Percentiles rank a stretch among this genome's conserved stretches.
phyloP scores from a whole-genome alignment of 1,140 invertebrate species.

The Antheraea mylitta region DNA sequence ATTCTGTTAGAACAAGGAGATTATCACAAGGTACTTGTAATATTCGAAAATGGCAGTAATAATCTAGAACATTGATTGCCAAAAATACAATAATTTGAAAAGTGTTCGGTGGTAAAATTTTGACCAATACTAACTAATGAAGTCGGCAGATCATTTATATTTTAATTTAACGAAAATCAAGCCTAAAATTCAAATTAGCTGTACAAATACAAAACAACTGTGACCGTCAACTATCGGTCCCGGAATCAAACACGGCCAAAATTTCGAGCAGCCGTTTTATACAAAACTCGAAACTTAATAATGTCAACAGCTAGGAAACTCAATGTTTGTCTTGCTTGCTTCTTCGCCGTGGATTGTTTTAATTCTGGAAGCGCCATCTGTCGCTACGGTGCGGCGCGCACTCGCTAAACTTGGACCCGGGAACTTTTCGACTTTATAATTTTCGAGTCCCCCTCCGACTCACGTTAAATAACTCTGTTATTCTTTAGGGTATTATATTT shows the following conservation, averaged over 20 bases:
- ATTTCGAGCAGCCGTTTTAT: slow-evolving; percentile 5
- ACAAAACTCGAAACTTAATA: slow-evolving; percentile 32
- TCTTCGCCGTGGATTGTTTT: slow-evolving; percentile 33
- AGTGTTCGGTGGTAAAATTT: no score
- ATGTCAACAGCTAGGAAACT: slow-evolving; percentile 22
- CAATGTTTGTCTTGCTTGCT: slow-evolving; percentile 31
- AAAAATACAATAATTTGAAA: no score
- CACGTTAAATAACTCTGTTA: neutral
- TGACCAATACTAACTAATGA: no score
- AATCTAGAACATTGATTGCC: no score
- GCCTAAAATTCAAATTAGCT: neutral
- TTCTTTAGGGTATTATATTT: neutral
- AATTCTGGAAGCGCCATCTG: slow-evolving; percentile 41
- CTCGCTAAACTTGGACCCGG: slow-evolving; percentile 23
- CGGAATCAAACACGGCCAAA: slow-evolving; percentile 6
- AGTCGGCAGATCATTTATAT: no score
- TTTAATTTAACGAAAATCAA: neutral
- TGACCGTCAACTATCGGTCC: neutral
- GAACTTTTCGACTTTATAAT: slow-evolving; percentile 31
- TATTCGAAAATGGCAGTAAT: no score
- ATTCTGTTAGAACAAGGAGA: no score
- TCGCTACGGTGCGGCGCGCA: slow-evolving; percentile 16
- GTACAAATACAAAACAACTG: neutral
- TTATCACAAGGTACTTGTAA: no score
- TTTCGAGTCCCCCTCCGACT: slow-evolving; percentile 7